phyloP scores from a whole-genome alignment of 2,797 vertebrate genomes.

The Notamacropus eugenii region DNA sequence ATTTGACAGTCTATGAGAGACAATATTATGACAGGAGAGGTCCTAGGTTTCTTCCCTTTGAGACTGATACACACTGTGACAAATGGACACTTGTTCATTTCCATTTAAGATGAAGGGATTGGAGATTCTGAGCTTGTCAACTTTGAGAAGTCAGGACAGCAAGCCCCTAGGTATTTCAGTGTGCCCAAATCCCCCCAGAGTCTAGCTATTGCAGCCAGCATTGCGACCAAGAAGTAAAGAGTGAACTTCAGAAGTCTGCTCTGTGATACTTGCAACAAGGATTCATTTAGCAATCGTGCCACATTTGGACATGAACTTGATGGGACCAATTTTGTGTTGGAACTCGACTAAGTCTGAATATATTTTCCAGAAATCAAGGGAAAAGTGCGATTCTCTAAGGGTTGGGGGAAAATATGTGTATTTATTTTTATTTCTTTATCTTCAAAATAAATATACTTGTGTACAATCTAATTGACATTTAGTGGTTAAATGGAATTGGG shows the following conservation, averaged over 20 bases:
- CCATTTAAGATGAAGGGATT: background rate
- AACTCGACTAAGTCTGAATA: background rate
- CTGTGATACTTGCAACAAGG: background rate
- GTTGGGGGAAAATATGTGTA: background rate
- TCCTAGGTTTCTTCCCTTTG: background rate
- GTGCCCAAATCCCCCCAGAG: background rate
- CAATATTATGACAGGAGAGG: background rate
- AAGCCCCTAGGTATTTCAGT: background rate
- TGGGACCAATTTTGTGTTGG: background rate
- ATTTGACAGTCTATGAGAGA: background rate
- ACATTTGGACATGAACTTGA: background rate
- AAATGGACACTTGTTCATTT: background rate
- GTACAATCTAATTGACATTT: background rate
- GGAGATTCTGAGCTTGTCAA: background rate
- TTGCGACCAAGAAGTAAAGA: background rate
- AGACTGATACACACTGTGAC: background rate
- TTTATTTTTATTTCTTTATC: background rate
- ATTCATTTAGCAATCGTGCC: background rate
- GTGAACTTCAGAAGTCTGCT: background rate
- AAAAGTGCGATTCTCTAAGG: background rate
- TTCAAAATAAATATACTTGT: background rate
- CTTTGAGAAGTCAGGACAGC: background rate
- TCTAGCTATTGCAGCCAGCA: background rate
- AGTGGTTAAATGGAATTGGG: background rate
- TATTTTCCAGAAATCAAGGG: background rate